Percentiles rank a stretch among this genome's conserved stretches.
These are phyloP conservation scores for Phenganax subtilis DNA, from an alignment of 92 coral and sea anemone genomes.

Conservation along the genomic window DNA sequence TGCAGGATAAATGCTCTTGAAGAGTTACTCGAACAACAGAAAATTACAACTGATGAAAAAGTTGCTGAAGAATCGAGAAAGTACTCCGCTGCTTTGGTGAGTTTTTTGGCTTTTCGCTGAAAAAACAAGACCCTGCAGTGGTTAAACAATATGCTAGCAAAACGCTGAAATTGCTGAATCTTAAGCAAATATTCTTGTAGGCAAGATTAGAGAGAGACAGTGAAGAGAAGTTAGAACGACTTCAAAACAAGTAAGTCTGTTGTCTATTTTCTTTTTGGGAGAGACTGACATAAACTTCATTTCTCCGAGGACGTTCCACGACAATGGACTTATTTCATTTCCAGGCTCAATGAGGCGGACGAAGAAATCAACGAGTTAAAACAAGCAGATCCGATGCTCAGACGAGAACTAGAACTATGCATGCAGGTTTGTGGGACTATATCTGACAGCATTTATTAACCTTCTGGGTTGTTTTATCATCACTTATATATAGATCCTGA, in stretches of 20 bases:
- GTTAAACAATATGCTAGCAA: no score
- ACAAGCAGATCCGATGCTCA: slow-evolving; percentile 84
- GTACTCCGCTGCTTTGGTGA: slow-evolving; percentile 72
- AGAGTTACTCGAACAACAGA: slow-evolving; percentile 80
- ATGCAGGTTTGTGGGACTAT: slow-evolving; percentile 57
- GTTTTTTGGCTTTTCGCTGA: slow-evolving; percentile 1
- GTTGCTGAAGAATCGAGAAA: slow-evolving; percentile 74
- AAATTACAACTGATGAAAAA: slow-evolving; percentile 65
- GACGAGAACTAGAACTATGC: slow-evolving; percentile 79
- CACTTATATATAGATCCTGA: no score
- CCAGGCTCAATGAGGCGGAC: slow-evolving; percentile 76
- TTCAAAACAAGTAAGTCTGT: slow-evolving; percentile 69
- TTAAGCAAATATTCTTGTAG: slow-evolving; percentile 37
- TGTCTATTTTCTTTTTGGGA: neutral
- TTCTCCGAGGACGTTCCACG: no score
- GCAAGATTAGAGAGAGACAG: slow-evolving; percentile 73
- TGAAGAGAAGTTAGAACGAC: slow-evolving; percentile 59
- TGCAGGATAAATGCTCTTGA: slow-evolving; percentile 86
- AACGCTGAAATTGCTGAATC: no score
- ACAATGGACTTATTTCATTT: neutral
- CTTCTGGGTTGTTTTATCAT: no score
- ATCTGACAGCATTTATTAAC: no score
- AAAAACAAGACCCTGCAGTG: neutral
- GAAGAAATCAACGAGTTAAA: slow-evolving; percentile 74
- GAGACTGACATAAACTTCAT: neutral